phyloP scores from a whole-genome alignment of 64 coral and sea anemone genomes.

The Pachyseris speciosa region DNA sequence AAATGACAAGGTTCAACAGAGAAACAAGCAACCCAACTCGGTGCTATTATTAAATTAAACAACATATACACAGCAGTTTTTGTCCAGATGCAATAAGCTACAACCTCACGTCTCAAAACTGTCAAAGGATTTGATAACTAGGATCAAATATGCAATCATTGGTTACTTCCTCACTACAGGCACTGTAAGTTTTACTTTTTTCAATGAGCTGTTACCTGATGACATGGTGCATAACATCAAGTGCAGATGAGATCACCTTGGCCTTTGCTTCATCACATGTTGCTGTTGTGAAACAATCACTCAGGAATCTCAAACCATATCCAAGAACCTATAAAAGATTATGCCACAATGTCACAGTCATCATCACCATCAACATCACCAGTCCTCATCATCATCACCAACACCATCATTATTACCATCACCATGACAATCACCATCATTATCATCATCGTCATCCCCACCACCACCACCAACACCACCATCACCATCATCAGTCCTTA shows the following conservation, averaged over 20 bases:
- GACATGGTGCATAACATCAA: conserved; percentile 18
- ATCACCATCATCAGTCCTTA: no score
- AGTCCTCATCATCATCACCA: neutral
- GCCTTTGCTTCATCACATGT: neutral
- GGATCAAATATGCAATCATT: neutral
- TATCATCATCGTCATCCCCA: no score
- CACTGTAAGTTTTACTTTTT: neutral
- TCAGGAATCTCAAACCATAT: conserved; percentile 47
- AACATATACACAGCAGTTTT: no score
- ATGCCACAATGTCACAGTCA: neutral
- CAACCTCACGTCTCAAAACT: no score
- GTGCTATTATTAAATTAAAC: no score
- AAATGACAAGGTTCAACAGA: no score
- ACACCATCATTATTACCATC: no score
- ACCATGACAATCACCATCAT: no score
- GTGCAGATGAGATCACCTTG: neutral
- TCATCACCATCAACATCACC: neutral
- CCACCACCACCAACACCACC: no score
- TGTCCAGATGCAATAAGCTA: no score
- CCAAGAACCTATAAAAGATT: conserved; percentile 41
- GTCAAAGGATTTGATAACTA: no score
- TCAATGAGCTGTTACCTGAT: neutral
- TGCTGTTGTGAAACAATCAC: neutral
- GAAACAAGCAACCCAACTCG: no score
- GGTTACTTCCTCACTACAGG: neutral